Percentiles rank a stretch among this genome's conserved stretches.
These are phyloP conservation scores for Rhingia rostrata DNA, from an alignment of 2,888 invertebrate genomes.

Conservation along the genomic window DNA sequence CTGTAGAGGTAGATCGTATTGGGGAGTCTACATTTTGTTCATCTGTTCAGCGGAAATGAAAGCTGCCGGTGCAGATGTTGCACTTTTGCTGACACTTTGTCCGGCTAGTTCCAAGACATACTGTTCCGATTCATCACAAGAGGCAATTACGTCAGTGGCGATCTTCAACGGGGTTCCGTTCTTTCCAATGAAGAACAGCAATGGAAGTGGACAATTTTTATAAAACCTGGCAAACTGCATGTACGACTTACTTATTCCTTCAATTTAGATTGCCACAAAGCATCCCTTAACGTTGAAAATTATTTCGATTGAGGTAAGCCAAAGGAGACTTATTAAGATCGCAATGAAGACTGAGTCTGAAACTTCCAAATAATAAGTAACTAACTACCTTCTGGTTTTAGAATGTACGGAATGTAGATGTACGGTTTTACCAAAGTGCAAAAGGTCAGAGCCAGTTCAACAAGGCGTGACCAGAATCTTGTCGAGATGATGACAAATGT, in stretches of 20 bases:
- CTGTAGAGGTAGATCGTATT: not conserved
- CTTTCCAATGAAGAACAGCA: slow-evolving; percentile 93
- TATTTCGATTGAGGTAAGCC: too few relatives aligned
- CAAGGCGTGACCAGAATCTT: too few relatives aligned
- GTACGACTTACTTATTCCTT: slow-evolving; percentile 89
- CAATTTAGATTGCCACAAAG: slow-evolving; percentile 91
- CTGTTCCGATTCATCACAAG: slow-evolving; percentile 85
- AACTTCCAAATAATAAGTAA: too few relatives aligned
- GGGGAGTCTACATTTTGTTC: slow-evolving; percentile 83
- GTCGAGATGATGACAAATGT: too few relatives aligned
- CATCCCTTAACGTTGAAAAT: slow-evolving; percentile 84
- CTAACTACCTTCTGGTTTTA: too few relatives aligned
- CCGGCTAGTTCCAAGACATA: slow-evolving; percentile 82
- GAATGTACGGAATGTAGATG: too few relatives aligned
- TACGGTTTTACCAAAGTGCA: too few relatives aligned
- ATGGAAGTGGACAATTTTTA: slow-evolving; percentile 92
- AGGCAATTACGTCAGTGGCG: slow-evolving; percentile 86
- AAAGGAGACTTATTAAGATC: too few relatives aligned
- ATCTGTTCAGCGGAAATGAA: slow-evolving; percentile 85
- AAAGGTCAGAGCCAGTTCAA: too few relatives aligned
- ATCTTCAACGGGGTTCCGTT: slow-evolving; percentile 92
- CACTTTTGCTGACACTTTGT: slow-evolving; percentile 26
- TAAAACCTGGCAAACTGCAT: slow-evolving; percentile 92
- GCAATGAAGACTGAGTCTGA: too few relatives aligned
- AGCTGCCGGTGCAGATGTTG: slow-evolving; percentile 50